Evolutionary conservation across 2,888 invertebrate species (phyloP).

Genomic region (Crioceris asparagi): DNA sequence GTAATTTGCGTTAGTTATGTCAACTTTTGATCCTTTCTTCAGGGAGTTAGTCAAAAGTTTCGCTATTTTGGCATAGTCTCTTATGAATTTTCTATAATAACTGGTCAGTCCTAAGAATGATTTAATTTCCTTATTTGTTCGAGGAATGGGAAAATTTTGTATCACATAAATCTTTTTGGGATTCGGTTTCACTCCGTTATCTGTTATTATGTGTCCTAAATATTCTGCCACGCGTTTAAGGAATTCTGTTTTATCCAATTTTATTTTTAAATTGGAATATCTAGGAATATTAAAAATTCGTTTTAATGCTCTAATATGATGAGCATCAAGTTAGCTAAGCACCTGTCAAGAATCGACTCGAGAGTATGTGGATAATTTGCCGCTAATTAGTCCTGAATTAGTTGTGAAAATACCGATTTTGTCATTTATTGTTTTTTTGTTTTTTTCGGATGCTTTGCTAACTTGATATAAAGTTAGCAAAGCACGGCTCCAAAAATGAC

Average conservation of each 20-base stretch:
- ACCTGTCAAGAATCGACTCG: conserved; percentile 7
- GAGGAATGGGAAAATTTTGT: conserved; percentile 24
- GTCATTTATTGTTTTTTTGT: no score
- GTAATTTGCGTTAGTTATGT: conserved; percentile 4
- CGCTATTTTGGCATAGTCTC: conserved; percentile 25
- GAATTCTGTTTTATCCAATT: conserved; percentile 30
- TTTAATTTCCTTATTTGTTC: conserved; percentile 26
- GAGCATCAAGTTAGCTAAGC: no score
- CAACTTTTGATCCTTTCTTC: conserved; percentile 20
- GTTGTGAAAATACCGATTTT: conserved; percentile 10
- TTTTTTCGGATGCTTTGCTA: no score
- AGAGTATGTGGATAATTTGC: conserved; percentile 3
- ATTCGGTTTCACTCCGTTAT: conserved; percentile 31
- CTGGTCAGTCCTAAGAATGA: conserved; percentile 25
- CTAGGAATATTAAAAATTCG: neutral
- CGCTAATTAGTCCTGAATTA: conserved; percentile 4
- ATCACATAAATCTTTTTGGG: conserved; percentile 23
- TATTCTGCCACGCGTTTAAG: conserved; percentile 28
- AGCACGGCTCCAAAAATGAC: no score
- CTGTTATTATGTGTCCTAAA: no score
- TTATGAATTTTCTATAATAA: conserved; percentile 28
- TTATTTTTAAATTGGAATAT: neutral
- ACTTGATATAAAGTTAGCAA: no score
- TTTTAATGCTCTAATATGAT: neutral
- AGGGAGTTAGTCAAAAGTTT: conserved; percentile 24